phyloP scores from a whole-genome alignment of 2,797 vertebrate species.

The Chiloscyllium punctatum region DNA sequence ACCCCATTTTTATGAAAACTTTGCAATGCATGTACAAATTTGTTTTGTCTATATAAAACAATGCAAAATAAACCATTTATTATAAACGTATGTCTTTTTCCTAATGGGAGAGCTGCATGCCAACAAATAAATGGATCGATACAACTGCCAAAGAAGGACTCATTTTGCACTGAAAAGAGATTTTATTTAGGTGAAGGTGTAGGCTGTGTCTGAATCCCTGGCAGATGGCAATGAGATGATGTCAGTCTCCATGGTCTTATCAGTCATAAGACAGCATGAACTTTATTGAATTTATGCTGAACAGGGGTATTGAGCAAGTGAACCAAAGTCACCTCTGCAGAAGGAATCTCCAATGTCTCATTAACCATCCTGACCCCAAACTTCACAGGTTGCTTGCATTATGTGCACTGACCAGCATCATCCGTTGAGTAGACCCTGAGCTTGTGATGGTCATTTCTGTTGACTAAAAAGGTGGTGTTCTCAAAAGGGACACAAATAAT shows the following conservation, averaged over 20 bases:
- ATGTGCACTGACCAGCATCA: not conserved
- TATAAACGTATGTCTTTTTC: not conserved
- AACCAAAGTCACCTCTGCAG: not conserved
- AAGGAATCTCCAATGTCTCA: not conserved
- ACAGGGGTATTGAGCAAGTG: not conserved
- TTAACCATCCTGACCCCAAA: not conserved
- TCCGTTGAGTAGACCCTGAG: not conserved
- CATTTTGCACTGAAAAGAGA: not conserved
- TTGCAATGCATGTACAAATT: too few relatives aligned
- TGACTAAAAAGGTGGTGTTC: not conserved
- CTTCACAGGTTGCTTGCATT: not conserved
- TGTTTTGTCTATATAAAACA: too few relatives aligned
- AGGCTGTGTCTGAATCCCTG: not conserved
- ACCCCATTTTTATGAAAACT: too few relatives aligned
- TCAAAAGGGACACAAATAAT: not conserved
- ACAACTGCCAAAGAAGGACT: not conserved
- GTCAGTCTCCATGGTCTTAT: not conserved
- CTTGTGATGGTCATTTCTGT: not conserved
- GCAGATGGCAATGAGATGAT: not conserved
- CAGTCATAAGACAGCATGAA: not conserved
- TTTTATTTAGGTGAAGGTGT: conserved; percentile 1
- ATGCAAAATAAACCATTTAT: too few relatives aligned
- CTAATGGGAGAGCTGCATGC: not conserved
- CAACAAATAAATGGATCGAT: conserved; percentile 13
- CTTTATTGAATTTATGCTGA: not conserved